A percentile compares a stretch with the other conserved stretches of the same genome.
Conservation (phyloP, 1,140 invertebrate genomes). For the Camponotus pennsylvanicus region DNA sequence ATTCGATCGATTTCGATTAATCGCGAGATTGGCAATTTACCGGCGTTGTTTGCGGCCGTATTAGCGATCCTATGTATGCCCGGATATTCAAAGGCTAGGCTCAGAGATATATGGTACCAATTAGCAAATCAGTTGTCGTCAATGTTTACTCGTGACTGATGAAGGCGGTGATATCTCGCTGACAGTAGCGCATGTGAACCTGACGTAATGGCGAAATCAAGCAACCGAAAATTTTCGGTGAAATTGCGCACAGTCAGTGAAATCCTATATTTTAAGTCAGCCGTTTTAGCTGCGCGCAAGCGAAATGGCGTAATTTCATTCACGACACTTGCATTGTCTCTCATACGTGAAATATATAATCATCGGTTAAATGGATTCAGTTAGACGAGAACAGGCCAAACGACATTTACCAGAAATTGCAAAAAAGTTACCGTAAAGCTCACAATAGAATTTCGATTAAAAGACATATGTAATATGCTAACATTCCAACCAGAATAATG, state of each 20-base stretch:
- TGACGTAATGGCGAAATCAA: slow-evolving; percentile 41
- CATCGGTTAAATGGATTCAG: not conserved
- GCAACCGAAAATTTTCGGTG: slow-evolving; percentile 9
- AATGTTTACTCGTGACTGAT: slow-evolving; percentile 74
- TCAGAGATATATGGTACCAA: slow-evolving; percentile 71
- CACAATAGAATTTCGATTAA: not conserved
- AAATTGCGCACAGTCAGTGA: not conserved
- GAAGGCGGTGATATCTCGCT: slow-evolving; percentile 67
- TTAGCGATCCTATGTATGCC: slow-evolving; percentile 65
- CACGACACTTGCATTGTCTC: not conserved
- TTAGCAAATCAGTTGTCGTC: slow-evolving; percentile 75
- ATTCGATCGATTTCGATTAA: slow-evolving; percentile 73
- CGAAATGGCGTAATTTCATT: slow-evolving; percentile 41
- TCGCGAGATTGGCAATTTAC: slow-evolving; percentile 72
- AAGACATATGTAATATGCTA: not conserved
- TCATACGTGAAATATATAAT: slow-evolving; percentile 33
- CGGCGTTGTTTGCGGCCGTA: slow-evolving; percentile 64
- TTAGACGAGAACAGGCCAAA: not conserved
- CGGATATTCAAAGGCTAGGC: slow-evolving; percentile 56
- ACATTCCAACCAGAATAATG: not conserved
- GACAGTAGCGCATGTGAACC: slow-evolving; percentile 32
- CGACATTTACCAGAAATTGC: not conserved
- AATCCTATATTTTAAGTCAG: slow-evolving; percentile 25
- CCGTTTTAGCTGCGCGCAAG: slow-evolving; percentile 5
- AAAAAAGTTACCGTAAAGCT: not conserved